Evolutionary conservation across 2,797 vertebrate species (phyloP), one percentile per base, ranked within the genome.

Genomic region (Xiphophorus birchmanni): DNA sequence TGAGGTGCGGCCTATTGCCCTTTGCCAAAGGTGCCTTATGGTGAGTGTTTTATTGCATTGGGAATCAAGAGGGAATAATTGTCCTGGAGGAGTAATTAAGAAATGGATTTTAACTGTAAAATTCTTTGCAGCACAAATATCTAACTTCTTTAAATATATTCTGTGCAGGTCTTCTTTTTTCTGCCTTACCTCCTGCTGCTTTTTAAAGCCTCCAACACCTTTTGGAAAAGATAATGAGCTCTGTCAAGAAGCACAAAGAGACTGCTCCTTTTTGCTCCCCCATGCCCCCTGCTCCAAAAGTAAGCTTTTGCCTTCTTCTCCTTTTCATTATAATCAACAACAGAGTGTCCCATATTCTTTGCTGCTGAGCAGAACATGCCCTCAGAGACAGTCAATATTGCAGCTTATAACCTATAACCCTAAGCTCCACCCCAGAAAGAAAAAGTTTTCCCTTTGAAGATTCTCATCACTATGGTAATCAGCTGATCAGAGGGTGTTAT

Each of bases 21-120:
- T 87, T 90, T 94, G 92, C 94, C 92, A 93, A 92, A 90, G 69
- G 83, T 89, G 80, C 90, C 90, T 95, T 91, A 93, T 92, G 91
- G 90, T 91, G 56, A 74, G 75, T 82, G 50, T 84, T 93, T 93
- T 87, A 90, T 90, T 75, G 86, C 79, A 32, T 71, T 5, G 77
- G 85, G 72, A 87, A 85, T 74, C 65, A 77, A 81, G 35, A 77
- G 37, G 74, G 85, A 89, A 83, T 80, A 83, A 76, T 74, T 77
- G 44, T 88, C 91, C 87, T 91, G 56, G 50, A 91, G 90, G 92
- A 91, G 88, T 90, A 91, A 95, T 94, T 93, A 93, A 85, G 89
- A 90, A 85, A 94, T 88, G 81, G 90, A 91, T 93, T 73, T 83
- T 84, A 84, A 86, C 76, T 89, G 12, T 89, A 85, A 88, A 89